phyloP scores from a whole-genome alignment of 2,888 invertebrate genomes.

The Caenorhabditis sp. region DNA sequence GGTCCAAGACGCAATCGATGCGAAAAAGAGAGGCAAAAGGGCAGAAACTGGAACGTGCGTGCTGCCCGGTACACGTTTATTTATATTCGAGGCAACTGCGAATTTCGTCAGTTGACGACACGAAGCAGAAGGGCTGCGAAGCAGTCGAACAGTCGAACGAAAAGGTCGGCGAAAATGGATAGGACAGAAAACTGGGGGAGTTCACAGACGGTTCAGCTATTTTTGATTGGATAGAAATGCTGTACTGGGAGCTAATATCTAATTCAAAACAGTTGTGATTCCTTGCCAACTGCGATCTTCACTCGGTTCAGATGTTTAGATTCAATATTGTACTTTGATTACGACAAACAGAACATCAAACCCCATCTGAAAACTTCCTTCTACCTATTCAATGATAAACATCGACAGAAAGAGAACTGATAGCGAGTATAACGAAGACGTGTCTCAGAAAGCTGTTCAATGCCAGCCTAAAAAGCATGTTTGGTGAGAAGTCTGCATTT shows the following conservation, averaged over 20 bases:
- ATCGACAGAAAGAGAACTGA: not conserved
- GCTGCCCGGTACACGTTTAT: conserved; percentile 26
- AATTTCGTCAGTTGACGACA: conserved; percentile 48
- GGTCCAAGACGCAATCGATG: conserved; percentile 22
- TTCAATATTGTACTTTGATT: no score
- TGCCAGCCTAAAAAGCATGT: not conserved
- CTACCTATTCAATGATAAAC: no score
- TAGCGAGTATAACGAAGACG: not conserved
- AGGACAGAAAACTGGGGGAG: no score
- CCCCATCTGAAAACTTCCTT: no score
- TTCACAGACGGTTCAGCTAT: no score
- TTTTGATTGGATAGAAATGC: no score
- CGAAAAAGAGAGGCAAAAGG: conserved; percentile 30
- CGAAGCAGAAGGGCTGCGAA: not conserved
- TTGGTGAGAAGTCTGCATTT: conserved; percentile 2
- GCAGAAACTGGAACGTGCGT: conserved; percentile 46
- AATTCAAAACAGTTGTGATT: no score
- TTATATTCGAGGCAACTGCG: conserved; percentile 12
- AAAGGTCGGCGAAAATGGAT: no score
- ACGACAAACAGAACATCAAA: no score
- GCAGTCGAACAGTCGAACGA: not conserved
- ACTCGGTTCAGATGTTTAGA: no score
- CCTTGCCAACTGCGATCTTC: no score
- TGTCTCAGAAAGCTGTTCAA: conserved; percentile 4
- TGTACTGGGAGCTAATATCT: no score